Evolutionary conservation across 2,113 vertebrate genomes (phyloP), one percentile per base, ranked within the genome.

Genomic region (Apaloderma vittatum): DNA sequence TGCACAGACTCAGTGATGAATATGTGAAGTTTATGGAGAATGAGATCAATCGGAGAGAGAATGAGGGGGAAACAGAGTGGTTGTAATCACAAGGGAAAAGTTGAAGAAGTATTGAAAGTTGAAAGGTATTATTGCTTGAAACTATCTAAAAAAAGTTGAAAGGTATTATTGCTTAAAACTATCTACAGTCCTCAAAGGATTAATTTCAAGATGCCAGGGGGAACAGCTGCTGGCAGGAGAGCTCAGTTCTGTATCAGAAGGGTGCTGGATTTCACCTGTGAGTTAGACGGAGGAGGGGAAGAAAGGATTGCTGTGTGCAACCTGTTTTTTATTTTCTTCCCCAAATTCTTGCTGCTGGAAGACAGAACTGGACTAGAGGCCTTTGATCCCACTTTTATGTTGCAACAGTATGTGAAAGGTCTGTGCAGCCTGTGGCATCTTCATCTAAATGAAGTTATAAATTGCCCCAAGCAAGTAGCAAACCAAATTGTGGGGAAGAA

Each of bases 351-450:
- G 29, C 40, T 51, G 32, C 65, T 73, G 52, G 43, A 32, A 52
- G 36, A 8, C 15, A 29, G 52, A 63, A 24, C 8, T 48, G 37
- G 30, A 21, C 61, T 20, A 22, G 43, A 6, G n/a, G 17, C 49
- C 37, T 73, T 52, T 58, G 55, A 23, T 73, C 58, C 48, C 24
- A 14, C 65, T 34, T 62, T 57, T 45, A 45, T 58, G 4, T 77
- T 67, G 40, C 37, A 32, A 32, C 8, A 19, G 29, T 49, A 11
- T 2, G 13, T 0, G 0, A 11, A 61, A 74, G 22, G 26, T 62
- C 59, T 48, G 24, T 62, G 11, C 1, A 7, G 16, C 37, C 30
- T 34, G 15, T 58, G 63, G 43, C 15, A 15, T 55, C 40, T 81
- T 74, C 3, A 0, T 37, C 45, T 74, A 74, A 54, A 65, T 45